These are phyloP conservation scores for Cebidichthys violaceus DNA, from an alignment of 2,113 vertebrate species.

Conservation along the genomic window DNA sequence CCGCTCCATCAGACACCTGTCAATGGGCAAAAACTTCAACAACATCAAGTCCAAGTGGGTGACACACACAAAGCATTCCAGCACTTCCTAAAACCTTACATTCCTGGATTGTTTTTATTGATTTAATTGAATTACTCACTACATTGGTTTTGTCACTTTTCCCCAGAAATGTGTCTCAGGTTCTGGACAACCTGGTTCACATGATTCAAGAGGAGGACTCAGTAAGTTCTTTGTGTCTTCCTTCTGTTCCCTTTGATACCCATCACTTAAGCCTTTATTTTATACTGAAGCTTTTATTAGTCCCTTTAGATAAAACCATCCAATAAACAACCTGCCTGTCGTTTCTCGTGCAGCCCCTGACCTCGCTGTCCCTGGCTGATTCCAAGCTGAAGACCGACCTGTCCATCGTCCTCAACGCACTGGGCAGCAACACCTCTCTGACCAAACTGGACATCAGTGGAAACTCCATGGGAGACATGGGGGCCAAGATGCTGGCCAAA, in stretches of 20 bases:
- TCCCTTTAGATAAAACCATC: background rate
- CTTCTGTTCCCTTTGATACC: too few species aligned
- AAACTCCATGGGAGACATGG: conserved; percentile 98
- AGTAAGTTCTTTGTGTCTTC: conserved; percentile 83
- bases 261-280: background rate
- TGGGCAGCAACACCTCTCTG: conserved; percentile 95
- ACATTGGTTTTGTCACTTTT: background rate
- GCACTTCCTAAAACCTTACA: background rate
- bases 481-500: conserved; percentile 97
- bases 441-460: conserved; percentile 96
- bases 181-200: conserved; percentile 95
- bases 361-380: conserved; percentile 94
- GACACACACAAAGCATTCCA: background rate
- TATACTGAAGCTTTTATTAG: background rate
- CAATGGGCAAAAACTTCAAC: conserved; percentile 97
- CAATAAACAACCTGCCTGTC: background rate
- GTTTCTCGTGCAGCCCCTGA: conserved; percentile 85
- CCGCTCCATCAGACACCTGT: conserved; percentile 94
- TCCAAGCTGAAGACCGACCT: conserved; percentile 95
- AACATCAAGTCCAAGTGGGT: conserved; percentile 98
- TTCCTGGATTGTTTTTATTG: background rate
- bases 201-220: conserved; percentile 99
- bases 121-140: background rate
- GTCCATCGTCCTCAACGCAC: conserved; percentile 93
- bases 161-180: conserved; percentile 91